A percentile compares a stretch with the other conserved stretches of the same genome.
These are phyloP conservation scores for Neuroterus valhalla DNA, from an alignment of 1,140 invertebrate species.

Conservation along the genomic window DNA sequence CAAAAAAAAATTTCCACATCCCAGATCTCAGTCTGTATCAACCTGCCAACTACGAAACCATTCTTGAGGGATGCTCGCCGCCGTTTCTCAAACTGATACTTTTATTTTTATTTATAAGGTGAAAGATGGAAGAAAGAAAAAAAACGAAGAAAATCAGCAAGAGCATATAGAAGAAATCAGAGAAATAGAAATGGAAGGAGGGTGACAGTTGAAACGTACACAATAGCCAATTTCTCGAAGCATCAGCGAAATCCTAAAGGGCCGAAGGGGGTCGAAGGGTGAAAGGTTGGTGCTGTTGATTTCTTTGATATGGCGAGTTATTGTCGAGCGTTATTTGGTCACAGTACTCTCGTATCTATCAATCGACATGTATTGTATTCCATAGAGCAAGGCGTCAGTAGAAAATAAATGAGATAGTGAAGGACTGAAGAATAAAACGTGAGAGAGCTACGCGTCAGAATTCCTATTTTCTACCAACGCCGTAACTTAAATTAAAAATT, in stretches of 20 bases:
- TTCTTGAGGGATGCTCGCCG: neutral
- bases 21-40: no score
- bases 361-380: slow-evolving; percentile 20
- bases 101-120: neutral
- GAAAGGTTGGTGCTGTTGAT: slow-evolving; percentile 22
- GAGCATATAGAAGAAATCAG: neutral
- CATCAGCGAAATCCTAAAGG: slow-evolving; percentile 6
- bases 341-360: slow-evolving; percentile 13
- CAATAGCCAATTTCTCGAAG: slow-evolving; percentile 24
- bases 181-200: slow-evolving; percentile 8
- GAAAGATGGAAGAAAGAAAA: no score
- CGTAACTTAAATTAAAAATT: slow-evolving; percentile 16
- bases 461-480: neutral
- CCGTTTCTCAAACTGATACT: no score
- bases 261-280: neutral
- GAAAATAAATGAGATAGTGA: slow-evolving; percentile 14
- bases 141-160: no score
- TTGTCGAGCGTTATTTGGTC: slow-evolving; percentile 21
- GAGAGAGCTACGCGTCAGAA: neutral
- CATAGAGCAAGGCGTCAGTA: slow-evolving; percentile 3
- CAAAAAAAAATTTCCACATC: no score
- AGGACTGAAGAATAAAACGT: slow-evolving; percentile 15
- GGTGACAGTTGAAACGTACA: slow-evolving; percentile 8
- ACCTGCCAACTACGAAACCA: no score
- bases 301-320: slow-evolving; percentile 27